Conservation (phyloP, 2,113 vertebrate species). For the Sinocyclocheilus rhinocerous region DNA sequence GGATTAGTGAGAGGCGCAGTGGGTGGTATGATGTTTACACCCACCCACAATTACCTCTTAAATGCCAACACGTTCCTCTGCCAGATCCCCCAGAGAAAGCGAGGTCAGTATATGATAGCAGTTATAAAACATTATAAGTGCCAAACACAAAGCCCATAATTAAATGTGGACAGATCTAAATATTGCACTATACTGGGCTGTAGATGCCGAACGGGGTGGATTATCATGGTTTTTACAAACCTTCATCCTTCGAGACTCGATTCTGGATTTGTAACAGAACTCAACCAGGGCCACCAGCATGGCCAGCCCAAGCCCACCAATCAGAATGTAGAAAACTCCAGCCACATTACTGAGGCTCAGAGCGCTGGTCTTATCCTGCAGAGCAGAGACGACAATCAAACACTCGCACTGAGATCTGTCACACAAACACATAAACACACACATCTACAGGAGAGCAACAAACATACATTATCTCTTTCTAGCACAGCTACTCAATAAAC, state of each 20-base stretch:
- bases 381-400: constrained; percentile 62
- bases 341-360: constrained; percentile 98
- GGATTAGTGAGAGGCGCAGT: constrained; percentile 39
- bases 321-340: constrained; percentile 98
- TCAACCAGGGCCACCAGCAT: constrained; percentile 99
- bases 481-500: constrained; percentile 3
- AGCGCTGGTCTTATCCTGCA: constrained; percentile 96
- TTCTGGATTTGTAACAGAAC: constrained; percentile 99
- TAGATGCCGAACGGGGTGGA: neutral
- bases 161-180: neutral
- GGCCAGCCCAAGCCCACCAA: constrained; percentile 94
- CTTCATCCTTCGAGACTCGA: constrained; percentile 97
- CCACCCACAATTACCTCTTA: constrained; percentile 47
- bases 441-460: neutral
- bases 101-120: constrained; percentile 30
- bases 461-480: neutral
- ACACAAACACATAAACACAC: constrained; percentile 2
- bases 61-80: constrained; percentile 42
- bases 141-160: constrained; percentile 16
- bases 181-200: neutral
- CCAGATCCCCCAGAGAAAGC: constrained; percentile 29
- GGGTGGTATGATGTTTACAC: constrained; percentile 41
- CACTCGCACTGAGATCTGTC: neutral
- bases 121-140: constrained; percentile 22
- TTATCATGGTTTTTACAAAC: constrained; percentile 67